Evolutionary conservation across 2,888 invertebrate species (phyloP), one percentile per base, ranked within the genome.

Genomic region (Andricus curvator): DNA sequence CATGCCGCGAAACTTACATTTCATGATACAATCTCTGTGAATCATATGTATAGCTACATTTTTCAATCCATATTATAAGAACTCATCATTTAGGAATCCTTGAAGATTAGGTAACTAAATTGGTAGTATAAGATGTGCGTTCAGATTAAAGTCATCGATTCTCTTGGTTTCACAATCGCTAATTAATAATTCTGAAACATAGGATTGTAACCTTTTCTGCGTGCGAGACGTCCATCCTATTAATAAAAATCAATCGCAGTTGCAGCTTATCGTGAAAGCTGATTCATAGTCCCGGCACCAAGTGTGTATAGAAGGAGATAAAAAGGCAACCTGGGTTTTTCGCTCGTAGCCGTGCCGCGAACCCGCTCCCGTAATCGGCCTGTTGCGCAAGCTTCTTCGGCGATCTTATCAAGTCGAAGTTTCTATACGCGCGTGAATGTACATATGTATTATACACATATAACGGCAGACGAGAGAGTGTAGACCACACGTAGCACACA

Each of bases 311-410:
- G 67, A 13, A 37, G 41, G 67, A 22, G 17, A 70, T 25, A 70
- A 70, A 70, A 82, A 80, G 68, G 41, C 67, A 67, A 74, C 78
- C 78, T 74, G 83, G 80, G 77, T 83, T 82, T 82, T 80, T 67
- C 81, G 29, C 78, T 84, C 44, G 56, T 74, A 37, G 51, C n/a
- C 33, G 74, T 74, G 74, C 74, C 74, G 74, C 74, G 77, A 80
- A 81, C 81, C 81, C 77, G 76, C 82, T 81, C 81, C 80, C 74
- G 78, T 84, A 78, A 82, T 84, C 82, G 79, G 82, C 78, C 74
- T 25, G 77, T 82, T 84, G 81, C 82, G 81, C 78, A 82, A 81
- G 70, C 78, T 80, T 80, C 81, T 82, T 84, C 48, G 82, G 81
- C 77, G 82, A 84, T 84, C 78, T 84, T 84, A 84, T 84, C 84